Evolutionary conservation across 2,113 vertebrate genomes (phyloP), one percentile per base, ranked within the genome.

Genomic region (Oostethus manadensis): DNA sequence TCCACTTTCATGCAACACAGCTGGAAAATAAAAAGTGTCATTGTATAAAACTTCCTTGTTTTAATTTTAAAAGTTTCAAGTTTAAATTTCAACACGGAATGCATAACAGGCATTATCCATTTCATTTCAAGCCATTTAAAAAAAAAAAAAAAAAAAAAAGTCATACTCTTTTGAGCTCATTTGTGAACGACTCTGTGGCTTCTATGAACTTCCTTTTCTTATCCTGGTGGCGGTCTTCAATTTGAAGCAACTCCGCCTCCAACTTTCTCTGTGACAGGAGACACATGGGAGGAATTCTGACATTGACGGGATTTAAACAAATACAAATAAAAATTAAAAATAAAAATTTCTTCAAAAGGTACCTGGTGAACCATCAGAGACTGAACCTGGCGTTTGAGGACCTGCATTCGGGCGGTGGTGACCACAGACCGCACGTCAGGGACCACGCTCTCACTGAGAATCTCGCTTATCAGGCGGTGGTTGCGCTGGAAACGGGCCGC

Each of bases 291-390:
- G 11, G 17, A 17, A 44, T 23, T 18, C 18, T 18, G 26, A 17
- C 46, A 26, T 5, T 22, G 16, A 23, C 18, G 1, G 21, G 1
- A n/a, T n/a, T n/a, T n/a, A n/a, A n/a, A n/a, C n/a, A n/a, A n/a
- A n/a, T n/a, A n/a, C n/a, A n/a, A n/a, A n/a, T n/a, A n/a, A n/a
- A n/a, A n/a, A n/a, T n/a, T n/a, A n/a, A n/a, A n/a, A n/a, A n/a
- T n/a, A n/a, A n/a, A n/a, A 45, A 35, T n/a, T 29, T 4, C 4
- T 11, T 17, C 3, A 42, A 15, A 58, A 45, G 10, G 2, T 66
- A 99, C 97, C 96, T 99, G 97, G 68, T 99, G 97, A 48, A 99
- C 96, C 97, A 99, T 99, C 35, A 99, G 73, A 3, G 96, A 99
- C 75, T 99, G 97, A 73, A 99, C 97, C 84, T 99, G 97, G 22